A percentile compares a stretch with the other conserved stretches of the same genome.
Conservation (phyloP, 2,888 invertebrate species). For the Nymphalis c-album region DNA sequence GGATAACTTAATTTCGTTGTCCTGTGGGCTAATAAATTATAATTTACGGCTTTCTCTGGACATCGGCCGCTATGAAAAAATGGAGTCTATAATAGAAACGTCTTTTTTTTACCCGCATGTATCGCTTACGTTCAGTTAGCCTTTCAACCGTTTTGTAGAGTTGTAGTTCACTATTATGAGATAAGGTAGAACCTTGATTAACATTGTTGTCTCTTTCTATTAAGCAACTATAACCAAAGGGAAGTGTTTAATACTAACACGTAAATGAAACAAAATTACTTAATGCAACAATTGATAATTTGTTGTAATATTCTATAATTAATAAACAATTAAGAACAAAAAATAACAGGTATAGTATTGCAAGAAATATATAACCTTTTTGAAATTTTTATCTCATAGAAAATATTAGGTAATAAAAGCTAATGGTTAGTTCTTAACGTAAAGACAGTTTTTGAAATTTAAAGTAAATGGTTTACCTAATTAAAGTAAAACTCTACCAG, state of each 20-base stretch:
- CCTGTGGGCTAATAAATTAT: conserved; percentile 73
- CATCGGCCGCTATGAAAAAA: conserved; percentile 66
- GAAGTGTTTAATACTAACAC: neutral
- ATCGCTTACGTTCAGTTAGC: conserved; percentile 62
- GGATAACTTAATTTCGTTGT: conserved; percentile 77
- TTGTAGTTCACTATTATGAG: conserved; percentile 48
- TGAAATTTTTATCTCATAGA: neutral
- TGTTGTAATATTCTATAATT: neutral
- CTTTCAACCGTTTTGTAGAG: conserved; percentile 60
- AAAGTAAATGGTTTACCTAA: neutral
- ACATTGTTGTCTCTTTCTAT: conserved; percentile 63
- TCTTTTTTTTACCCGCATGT: conserved; percentile 74
- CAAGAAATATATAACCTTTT: too few species aligned
- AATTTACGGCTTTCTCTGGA: conserved; percentile 75
- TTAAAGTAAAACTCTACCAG: conserved; percentile 9
- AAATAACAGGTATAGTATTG: too few species aligned
- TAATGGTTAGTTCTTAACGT: neutral
- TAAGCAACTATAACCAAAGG: conserved; percentile 34
- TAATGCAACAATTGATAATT: too few species aligned
- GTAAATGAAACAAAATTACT: too few species aligned
- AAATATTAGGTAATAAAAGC: neutral
- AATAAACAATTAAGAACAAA: too few species aligned
- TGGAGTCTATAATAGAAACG: conserved; percentile 73
- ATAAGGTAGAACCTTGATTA: conserved; percentile 48
- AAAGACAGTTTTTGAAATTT: neutral